phyloP scores from a whole-genome alignment of 2,888 invertebrate genomes.

The Heliconius aoede region DNA sequence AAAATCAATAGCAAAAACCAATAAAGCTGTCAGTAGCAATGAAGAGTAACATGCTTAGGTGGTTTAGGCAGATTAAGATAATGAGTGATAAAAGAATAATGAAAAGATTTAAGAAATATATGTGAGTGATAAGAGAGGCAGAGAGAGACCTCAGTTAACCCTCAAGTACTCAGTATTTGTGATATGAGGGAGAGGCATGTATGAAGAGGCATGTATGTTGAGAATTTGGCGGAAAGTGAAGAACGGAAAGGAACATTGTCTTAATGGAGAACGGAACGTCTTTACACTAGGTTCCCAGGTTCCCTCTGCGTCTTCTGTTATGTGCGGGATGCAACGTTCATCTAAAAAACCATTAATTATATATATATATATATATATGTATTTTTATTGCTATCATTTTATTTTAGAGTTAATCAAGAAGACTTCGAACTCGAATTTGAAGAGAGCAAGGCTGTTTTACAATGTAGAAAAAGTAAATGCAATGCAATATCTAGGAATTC shows the following conservation, averaged over 20 bases:
- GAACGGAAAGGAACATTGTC: too few species aligned
- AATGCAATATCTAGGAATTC: conserved; percentile 81
- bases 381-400: not conserved
- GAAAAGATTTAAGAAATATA: not conserved
- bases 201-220: too few species aligned
- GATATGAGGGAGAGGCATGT: not conserved
- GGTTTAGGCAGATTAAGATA: not conserved
- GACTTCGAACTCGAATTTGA: conserved; percentile 97
- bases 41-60: not conserved
- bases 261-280: too few species aligned
- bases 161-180: not conserved
- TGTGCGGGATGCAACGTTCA: too few species aligned
- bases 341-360: not conserved
- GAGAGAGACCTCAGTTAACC: not conserved
- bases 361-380: too few species aligned
- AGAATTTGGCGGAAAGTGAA: too few species aligned
- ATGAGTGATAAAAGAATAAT: not conserved
- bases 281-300: too few species aligned
- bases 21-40: too few species aligned
- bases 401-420: conserved; percentile 87
- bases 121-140: not conserved
- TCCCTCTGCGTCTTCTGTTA: too few species aligned
- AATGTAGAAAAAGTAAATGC: conserved; percentile 84
- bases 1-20: too few species aligned
- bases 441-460: conserved; percentile 91